Base-by-base conservation (phyloP, 92 coral and sea anemone genomes). In the Pocillopora grandis region DNA sequence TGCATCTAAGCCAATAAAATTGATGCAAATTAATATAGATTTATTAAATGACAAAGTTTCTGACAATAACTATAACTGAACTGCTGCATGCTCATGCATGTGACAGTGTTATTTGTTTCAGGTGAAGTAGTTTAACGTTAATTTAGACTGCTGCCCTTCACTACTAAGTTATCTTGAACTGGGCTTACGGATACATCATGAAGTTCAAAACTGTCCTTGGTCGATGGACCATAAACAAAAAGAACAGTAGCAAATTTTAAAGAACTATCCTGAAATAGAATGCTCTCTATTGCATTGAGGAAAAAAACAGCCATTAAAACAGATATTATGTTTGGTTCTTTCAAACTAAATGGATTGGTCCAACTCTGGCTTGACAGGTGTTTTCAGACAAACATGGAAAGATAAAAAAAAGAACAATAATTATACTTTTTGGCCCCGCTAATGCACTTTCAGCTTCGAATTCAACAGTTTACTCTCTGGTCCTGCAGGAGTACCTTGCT, bases 1-100 rank as follows among this genome's bases (percentile, higher is more conserved):
- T 48, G 77, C 77, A 73, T 73, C 77, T 48, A 73, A 73, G 77
- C 55, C 77, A 27, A 27, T 27, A 27, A 23, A 73, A 73, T 73
- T 73, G 77, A 73, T 73, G 78, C 78, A 42, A 20, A 75, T 75
- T 75, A 75, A 69, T 15, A 27, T 27, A 27, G 31, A 27, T 0
- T 69, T 21, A 71, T 71, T 71, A 71, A 71, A 76, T 58, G 2
- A 76, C 79, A 76, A 76, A 23, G 27, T 76, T 76, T 52, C 79
- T 58, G 79, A 76, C 66, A 76, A 57, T 76, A 76, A 76, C 79
- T 58, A 58, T 76, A 76, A 76, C 79, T 76, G 66, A 76, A 76
- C 79, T 76, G 66, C 66, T 76, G 66, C 79, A 76, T 76, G 65
- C 79, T 75, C 11, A 2, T 75, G 79, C 65, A 75, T n/a, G 31